Evolutionary conservation across 2,113 vertebrate species (phyloP), one percentile per base, ranked within the genome.

Genomic region (Ochotona curzoniae): DNA sequence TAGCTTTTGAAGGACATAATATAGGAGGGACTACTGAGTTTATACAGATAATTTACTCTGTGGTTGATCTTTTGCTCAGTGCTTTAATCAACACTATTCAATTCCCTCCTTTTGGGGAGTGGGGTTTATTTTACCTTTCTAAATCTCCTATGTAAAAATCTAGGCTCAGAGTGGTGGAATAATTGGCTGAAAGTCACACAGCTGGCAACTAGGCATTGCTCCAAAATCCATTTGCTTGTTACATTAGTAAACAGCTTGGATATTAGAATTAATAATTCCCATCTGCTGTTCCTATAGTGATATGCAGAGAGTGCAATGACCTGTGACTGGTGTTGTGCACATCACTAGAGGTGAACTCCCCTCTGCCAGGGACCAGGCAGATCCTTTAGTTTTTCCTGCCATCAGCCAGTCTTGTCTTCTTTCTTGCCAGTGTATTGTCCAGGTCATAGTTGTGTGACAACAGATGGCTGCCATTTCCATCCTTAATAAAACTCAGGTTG

Each of bases 51-150:
- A 38, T 70, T 38, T 70, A 69, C 32, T 26, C 1, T 44, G 7
- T 47, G 57, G 47, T 60, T 80, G 69, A 20, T 28, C 12, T 23
- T 8, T 18, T 32, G 51, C 23, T 32, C 23, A 64, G 4, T 87
- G 51, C 7, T 79, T 86, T 78, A 73, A 28, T 79, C 47, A 66
- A 20, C 35, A 14, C 66, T 47, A 25, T 21, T 86, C 64, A 83
- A 47, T 57, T 21, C n/a, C 13, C 54, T 57, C 26, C 10, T 86
- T 38, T 26, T 76, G 35, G 21, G 81, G 73, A 47, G 25, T 54
- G 26, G 26, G 74, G 32, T 85, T 71, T 61, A 13, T 28, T 80
- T 95, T 91, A 47, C 54, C 49, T 18, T 90, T 78, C 80, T 88
- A 57, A 80, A 18, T 57, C 54, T 57, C 54, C 54, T 80, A 35